These are phyloP conservation scores for Pardosa pseudoannulata DNA, from an alignment of 2,888 invertebrate genomes.

Conservation along the genomic window DNA sequence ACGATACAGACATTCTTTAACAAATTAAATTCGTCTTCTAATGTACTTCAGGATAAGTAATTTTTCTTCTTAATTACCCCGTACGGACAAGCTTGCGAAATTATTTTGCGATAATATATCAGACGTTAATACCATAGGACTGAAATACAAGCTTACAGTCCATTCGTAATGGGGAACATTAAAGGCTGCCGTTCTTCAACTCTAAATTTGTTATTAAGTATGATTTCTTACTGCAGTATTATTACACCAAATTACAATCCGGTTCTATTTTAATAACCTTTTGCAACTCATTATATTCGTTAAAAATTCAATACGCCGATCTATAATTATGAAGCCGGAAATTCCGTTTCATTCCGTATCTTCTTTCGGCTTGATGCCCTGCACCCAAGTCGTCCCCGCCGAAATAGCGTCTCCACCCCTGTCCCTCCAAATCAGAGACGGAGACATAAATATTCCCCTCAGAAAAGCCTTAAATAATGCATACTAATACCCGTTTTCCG, in stretches of 20 bases:
- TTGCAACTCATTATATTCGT: background rate
- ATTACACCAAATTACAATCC: background rate
- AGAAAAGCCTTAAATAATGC: conserved; percentile 47
- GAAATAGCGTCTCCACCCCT: background rate
- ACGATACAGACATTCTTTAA: too few relatives aligned
- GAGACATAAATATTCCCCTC: background rate
- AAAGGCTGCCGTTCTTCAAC: too few relatives aligned
- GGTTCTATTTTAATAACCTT: background rate
- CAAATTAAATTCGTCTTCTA: too few relatives aligned
- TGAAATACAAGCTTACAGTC: too few relatives aligned
- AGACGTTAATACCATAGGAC: too few relatives aligned
- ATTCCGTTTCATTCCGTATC: background rate
- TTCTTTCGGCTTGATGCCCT: too few relatives aligned
- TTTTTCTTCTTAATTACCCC: too few relatives aligned
- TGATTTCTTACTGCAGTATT: background rate
- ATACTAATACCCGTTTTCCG: conserved; percentile 57
- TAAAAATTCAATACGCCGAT: background rate
- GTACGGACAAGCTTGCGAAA: too few relatives aligned
- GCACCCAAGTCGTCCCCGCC: background rate
- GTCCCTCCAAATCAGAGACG: background rate
- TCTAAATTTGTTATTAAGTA: too few relatives aligned
- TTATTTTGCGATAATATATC: too few relatives aligned
- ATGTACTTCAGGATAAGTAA: too few relatives aligned
- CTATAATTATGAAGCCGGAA: background rate
- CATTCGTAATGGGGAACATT: too few relatives aligned